Evolutionary conservation across 2,113 vertebrate genomes (phyloP).

Genomic region (Heterocephalus glaber): DNA sequence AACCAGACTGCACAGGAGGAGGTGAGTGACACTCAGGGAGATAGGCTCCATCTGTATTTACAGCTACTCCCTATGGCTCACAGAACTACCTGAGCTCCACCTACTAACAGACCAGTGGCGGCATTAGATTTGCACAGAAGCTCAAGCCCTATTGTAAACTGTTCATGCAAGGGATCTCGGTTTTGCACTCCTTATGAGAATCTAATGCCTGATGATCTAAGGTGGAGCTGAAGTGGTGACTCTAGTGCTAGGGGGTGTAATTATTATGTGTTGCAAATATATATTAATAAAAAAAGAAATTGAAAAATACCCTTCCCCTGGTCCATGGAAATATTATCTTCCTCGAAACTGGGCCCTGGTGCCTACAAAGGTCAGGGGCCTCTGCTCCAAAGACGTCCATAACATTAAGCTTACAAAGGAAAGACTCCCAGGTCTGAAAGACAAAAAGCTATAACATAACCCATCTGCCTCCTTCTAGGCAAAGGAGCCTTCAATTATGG

Average conservation of each 20-base stretch:
- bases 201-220: not conserved
- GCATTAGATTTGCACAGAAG: not conserved
- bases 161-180: not conserved
- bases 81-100: not conserved
- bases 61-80: not conserved
- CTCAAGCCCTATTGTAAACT: not conserved
- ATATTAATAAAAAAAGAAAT: not conserved
- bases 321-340: not conserved
- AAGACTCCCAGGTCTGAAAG: slow-evolving; percentile 8
- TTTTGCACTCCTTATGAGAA: not conserved
- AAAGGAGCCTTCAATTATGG: not conserved
- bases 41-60: not conserved
- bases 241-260: not conserved
- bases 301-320: not conserved
- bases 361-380: not conserved
- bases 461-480: not conserved
- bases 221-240: not conserved
- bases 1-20: not conserved
- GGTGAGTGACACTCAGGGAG: not conserved
- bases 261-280: not conserved
- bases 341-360: not conserved
- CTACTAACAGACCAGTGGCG: not conserved
- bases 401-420: not conserved
- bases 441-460: not conserved
- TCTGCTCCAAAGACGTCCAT: not conserved